Base-by-base conservation (phyloP, 1,140 invertebrate genomes). In the Diabrotica undecimpunctata region DNA sequence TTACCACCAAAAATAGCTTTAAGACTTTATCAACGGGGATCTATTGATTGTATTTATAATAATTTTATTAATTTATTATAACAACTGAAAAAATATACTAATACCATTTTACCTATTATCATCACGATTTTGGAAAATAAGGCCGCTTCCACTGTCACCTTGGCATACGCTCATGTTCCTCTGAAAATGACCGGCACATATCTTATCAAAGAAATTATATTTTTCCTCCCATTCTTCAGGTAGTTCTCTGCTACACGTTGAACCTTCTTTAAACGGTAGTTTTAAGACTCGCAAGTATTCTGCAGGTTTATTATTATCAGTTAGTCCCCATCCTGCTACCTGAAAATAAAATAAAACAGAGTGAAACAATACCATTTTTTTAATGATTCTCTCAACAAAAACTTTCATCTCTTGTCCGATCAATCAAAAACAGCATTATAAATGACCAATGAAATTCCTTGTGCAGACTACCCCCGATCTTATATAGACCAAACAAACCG, bases 61-160 rank as follows among this genome's bases (percentile, higher is more conserved):
- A 25, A 25, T 25, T 25, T 25, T 25, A 1, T 25, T 1, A 25
- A n/a, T n/a, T n/a, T n/a, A n/a, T n/a, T n/a, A n/a, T n/a, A 25
- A 25, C 25, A 25, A 4, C 1, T 25, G 25, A 25, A 25, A 25
- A 25, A 25, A 25, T 25, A 25, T 25, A 25, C 25, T 25, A 25
- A 25, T 25, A 25, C 1, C 25, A 25, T 25, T 25, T 25, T 25
- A 25, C 25, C 62, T 62, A 35, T 67, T 60, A 13, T 62, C 46
- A 14, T 69, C 63, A 0, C 25, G 12, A 37, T 55, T 65, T 64
- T 61, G 60, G 41, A 74, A 62, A 5, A 66, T 66, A 35, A 74
- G 62, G 9, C 64, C 71, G 9, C 72, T 71, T 38, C 72, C 72
- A 65, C 72, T 74, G 46, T 74, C 72, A 25, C 72, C 72, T 54